Percentiles rank a stretch among this genome's conserved stretches.
phyloP scores from a whole-genome alignment of 2,888 invertebrate genomes.

The Eristalis intricaria region DNA sequence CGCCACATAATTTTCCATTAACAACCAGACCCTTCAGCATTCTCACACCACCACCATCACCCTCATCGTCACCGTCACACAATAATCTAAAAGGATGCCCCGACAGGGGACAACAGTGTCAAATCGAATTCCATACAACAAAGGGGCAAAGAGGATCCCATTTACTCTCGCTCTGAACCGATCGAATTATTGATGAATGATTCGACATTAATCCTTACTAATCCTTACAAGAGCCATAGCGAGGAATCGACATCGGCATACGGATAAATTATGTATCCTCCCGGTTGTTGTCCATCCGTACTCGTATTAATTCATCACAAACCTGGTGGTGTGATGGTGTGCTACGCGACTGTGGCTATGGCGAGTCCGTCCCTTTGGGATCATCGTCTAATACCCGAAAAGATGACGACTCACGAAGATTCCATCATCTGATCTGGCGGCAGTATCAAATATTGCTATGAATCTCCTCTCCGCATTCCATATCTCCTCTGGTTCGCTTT shows the following conservation, averaged over 20 bases:
- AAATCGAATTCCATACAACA: slow-evolving; percentile 56
- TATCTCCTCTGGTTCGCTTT: slow-evolving; percentile 43
- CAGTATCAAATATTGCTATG: slow-evolving; percentile 68
- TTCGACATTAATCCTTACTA: slow-evolving; percentile 79
- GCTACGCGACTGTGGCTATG: background rate
- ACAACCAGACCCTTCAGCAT: slow-evolving; percentile 17
- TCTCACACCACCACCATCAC: slow-evolving; percentile 12
- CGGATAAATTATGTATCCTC: slow-evolving; percentile 61
- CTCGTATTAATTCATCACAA: slow-evolving; percentile 31
- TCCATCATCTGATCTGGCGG: slow-evolving; percentile 68
- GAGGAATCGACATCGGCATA: slow-evolving; percentile 34
- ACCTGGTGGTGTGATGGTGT: slow-evolving; percentile 7
- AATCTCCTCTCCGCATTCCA: slow-evolving; percentile 28
- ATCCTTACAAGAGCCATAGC: slow-evolving; percentile 58
- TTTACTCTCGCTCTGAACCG: slow-evolving; percentile 33
- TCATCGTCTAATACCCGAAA: slow-evolving; percentile 62
- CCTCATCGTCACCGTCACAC: background rate
- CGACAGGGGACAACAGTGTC: slow-evolving; percentile 40
- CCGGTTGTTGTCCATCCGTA: slow-evolving; percentile 33
- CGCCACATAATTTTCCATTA: slow-evolving; percentile 65
- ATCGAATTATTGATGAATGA: slow-evolving; percentile 78
- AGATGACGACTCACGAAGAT: slow-evolving; percentile 69
- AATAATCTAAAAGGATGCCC: slow-evolving; percentile 36
- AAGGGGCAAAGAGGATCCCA: slow-evolving; percentile 38
- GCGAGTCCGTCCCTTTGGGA: slow-evolving; percentile 52